These are phyloP conservation scores for Elgaria multicarinata DNA, from an alignment of 2,113 vertebrate species.

Conservation along the genomic window DNA sequence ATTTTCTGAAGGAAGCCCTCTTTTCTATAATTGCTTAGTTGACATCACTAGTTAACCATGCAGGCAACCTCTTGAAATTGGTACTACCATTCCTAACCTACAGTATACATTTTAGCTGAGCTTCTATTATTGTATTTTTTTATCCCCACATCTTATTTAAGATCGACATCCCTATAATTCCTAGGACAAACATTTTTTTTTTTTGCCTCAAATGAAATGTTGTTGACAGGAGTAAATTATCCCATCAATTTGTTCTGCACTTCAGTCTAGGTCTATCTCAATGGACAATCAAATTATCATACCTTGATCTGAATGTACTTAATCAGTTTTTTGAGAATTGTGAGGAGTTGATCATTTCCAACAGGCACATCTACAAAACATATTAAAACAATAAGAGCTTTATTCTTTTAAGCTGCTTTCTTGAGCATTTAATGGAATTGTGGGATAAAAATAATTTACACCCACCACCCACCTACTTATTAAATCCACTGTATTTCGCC, in stretches of 20 bases:
- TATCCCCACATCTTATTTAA: neutral
- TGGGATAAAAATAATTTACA: neutral
- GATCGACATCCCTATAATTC: neutral
- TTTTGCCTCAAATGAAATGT: neutral
- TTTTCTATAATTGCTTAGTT: too few relatives aligned
- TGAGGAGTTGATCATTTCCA: constrained; percentile 88
- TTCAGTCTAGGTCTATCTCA: neutral
- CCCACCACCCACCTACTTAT: neutral
- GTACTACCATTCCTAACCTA: too few relatives aligned
- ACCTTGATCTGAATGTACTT: constrained; percentile 93
- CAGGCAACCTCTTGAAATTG: too few relatives aligned
- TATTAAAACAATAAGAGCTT: neutral
- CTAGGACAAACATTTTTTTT: neutral
- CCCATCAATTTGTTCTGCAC: neutral
- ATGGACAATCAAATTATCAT: constrained; percentile 14
- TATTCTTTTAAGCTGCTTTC: neutral
- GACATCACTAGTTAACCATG: too few relatives aligned
- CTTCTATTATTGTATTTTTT: too few relatives aligned
- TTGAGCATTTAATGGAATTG: neutral
- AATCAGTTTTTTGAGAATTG: constrained; percentile 87
- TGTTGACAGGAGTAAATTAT: neutral
- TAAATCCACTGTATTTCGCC: neutral
- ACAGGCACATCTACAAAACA: constrained; percentile 85
- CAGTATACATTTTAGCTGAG: too few relatives aligned
- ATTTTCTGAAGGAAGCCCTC: too few relatives aligned